These are phyloP conservation scores for Ictalurus furcatus DNA, from an alignment of 2,113 vertebrate species.

Conservation along the genomic window DNA sequence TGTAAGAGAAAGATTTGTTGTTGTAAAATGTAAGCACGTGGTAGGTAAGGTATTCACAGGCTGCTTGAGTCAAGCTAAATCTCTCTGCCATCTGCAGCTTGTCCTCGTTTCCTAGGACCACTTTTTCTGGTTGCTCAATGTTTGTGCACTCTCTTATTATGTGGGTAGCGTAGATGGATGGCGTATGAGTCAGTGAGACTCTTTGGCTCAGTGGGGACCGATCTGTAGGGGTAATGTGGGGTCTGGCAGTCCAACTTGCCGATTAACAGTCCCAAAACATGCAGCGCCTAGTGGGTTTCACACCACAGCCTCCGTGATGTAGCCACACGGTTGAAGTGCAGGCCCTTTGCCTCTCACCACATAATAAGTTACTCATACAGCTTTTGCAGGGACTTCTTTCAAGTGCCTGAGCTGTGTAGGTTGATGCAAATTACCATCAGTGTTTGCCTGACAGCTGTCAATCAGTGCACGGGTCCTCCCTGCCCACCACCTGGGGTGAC, in stretches of 20 bases:
- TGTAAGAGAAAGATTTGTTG: slow-evolving; percentile 2
- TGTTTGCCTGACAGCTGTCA: slow-evolving; percentile 66
- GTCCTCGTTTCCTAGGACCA: slow-evolving; percentile 18
- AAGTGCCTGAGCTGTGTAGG: slow-evolving; percentile 20
- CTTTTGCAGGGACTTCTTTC: slow-evolving; percentile 12
- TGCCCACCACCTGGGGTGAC: slow-evolving; percentile 45
- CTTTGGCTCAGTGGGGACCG: slow-evolving; percentile 18
- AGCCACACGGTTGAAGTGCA: slow-evolving; percentile 11
- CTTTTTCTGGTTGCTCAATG: slow-evolving; percentile 34
- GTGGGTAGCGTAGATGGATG: slow-evolving; percentile 55
- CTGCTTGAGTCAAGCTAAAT: slow-evolving; percentile 17
- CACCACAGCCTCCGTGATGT: slow-evolving; percentile 17
- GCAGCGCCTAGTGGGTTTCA: slow-evolving; percentile 14
- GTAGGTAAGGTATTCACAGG: slow-evolving; percentile 18
- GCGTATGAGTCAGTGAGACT: slow-evolving; percentile 54
- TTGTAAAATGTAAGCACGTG: not conserved
- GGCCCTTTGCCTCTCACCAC: not conserved
- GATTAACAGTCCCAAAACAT: slow-evolving; percentile 26
- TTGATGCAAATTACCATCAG: slow-evolving; percentile 55
- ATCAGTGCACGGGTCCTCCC: slow-evolving; percentile 47
- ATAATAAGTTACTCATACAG: slow-evolving; percentile 12
- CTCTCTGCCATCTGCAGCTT: slow-evolving; percentile 29
- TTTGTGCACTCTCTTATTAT: slow-evolving; percentile 59
- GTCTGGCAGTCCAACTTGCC: slow-evolving; percentile 27
- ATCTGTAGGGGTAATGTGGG: slow-evolving; percentile 43